A percentile compares a stretch with the other conserved stretches of the same genome.
Conservation (phyloP, 2,888 invertebrate species). For the Metacarcinus magister region DNA sequence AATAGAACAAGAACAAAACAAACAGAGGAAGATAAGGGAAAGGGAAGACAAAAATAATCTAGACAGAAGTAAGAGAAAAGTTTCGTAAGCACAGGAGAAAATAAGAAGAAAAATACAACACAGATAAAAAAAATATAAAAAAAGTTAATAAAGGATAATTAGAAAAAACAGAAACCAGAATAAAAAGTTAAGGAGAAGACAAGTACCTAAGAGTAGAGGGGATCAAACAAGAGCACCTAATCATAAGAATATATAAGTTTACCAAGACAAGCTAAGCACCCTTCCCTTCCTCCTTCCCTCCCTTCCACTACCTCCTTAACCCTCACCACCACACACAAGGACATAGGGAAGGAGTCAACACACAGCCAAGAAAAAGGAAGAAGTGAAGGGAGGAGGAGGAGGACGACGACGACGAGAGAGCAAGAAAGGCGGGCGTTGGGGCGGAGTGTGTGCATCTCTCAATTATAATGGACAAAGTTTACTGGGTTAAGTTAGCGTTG, state of each 20-base stretch:
- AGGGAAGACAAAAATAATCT: not conserved
- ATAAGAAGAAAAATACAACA: not conserved
- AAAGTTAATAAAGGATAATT: not conserved
- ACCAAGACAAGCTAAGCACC: not conserved
- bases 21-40: not conserved
- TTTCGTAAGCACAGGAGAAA: not conserved
- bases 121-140: not conserved
- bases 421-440: not conserved
- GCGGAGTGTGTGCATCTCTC: not conserved
- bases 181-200: not conserved
- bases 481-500: not conserved
- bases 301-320: not conserved
- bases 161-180: not conserved
- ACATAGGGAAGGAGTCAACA: not conserved
- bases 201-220: too few species aligned
- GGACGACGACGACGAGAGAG: not conserved
- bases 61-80: not conserved
- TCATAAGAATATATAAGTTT: not conserved
- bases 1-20: not conserved
- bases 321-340: not conserved
- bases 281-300: not conserved
- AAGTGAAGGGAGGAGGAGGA: constrained; percentile 2
- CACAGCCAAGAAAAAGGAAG: not conserved
- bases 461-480: constrained; percentile 12
- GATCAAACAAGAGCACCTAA: not conserved